phyloP scores from a whole-genome alignment of 2,113 vertebrate species.

The Solenodon paradoxus region DNA sequence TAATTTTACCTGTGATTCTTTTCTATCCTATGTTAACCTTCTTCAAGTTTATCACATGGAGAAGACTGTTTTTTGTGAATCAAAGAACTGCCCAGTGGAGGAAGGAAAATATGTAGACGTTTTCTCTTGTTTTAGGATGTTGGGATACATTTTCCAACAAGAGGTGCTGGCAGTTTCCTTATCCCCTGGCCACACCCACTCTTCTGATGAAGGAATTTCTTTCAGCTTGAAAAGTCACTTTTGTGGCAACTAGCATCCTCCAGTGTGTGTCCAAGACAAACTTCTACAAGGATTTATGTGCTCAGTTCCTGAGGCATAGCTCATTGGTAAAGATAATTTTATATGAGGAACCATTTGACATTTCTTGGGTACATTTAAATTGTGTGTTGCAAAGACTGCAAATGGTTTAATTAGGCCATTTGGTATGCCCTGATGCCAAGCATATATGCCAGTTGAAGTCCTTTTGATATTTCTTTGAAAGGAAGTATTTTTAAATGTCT shows the following conservation, averaged over 20 bases:
- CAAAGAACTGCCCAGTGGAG: neutral
- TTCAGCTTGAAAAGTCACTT: neutral
- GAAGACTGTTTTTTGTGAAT: neutral
- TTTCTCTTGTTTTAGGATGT: neutral
- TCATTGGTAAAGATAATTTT: slow-evolving; percentile 46
- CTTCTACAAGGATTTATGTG: neutral
- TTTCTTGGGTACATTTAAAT: slow-evolving; percentile 55
- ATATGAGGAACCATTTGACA: slow-evolving; percentile 44
- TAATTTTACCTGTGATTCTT: neutral
- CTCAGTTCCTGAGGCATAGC: neutral
- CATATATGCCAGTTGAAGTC: slow-evolving; percentile 46
- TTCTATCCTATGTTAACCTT: neutral
- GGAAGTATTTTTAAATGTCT: slow-evolving; percentile 63
- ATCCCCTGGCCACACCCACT: neutral
- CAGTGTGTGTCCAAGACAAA: neutral
- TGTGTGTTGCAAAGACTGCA: neutral
- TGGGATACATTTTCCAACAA: neutral
- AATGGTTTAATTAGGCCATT: slow-evolving; percentile 52
- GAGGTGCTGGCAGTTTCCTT: neutral
- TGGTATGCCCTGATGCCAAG: slow-evolving; percentile 52
- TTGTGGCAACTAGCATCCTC: neutral
- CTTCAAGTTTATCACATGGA: neutral
- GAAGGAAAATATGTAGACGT: neutral
- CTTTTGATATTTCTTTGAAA: slow-evolving; percentile 63
- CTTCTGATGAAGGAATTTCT: neutral